phyloP scores from a whole-genome alignment of 2,888 invertebrate species.

The Galerucella calmariensis region DNA sequence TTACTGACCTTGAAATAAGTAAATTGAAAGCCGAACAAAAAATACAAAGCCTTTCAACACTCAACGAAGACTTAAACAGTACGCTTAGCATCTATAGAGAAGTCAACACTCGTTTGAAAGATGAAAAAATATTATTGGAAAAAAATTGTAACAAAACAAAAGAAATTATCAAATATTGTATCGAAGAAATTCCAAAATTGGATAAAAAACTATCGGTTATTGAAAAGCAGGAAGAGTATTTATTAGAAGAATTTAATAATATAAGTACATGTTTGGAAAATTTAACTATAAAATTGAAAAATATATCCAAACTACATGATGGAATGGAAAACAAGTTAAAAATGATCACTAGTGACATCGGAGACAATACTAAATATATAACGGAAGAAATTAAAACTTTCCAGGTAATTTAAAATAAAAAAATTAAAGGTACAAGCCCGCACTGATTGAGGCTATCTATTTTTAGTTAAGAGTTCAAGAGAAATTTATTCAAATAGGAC shows the following conservation, averaged over 20 bases:
- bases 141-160: conserved; percentile 20
- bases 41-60: background rate
- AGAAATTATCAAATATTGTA: conserved; percentile 21
- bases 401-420: conserved; percentile 11
- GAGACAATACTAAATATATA: conserved; percentile 1
- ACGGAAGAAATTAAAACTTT: conserved; percentile 15
- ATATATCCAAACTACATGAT: conserved; percentile 34
- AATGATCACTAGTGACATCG: conserved; percentile 20
- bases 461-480: conserved; percentile 37
- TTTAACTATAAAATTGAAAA: conserved; percentile 37
- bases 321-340: conserved; percentile 36
- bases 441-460: background rate
- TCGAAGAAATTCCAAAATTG: conserved; percentile 14
- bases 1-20: background rate
- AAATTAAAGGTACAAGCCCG: background rate
- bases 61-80: conserved; percentile 4
- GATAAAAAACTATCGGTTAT: conserved; percentile 27
- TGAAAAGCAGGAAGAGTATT: conserved; percentile 32
- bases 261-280: conserved; percentile 24
- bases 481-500: background rate
- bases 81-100: background rate
- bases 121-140: conserved; percentile 19
- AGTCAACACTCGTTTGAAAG: conserved; percentile 10
- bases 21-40: conserved; percentile 17
- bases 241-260: conserved; percentile 33